Conservation (phyloP, 1,140 invertebrate genomes). For the Musca domestica region DNA sequence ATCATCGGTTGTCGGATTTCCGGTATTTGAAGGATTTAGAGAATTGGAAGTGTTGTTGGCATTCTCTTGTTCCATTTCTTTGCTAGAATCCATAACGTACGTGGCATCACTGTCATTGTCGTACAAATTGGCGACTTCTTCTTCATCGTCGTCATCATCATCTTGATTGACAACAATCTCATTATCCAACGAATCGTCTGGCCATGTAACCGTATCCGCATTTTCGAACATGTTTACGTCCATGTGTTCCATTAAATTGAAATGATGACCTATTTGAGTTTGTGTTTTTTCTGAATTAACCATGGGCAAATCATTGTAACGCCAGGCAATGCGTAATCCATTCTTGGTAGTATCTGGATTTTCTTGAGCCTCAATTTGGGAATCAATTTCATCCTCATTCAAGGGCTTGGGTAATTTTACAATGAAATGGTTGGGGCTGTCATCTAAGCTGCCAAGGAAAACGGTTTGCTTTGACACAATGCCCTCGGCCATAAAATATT, state of each 20-base stretch:
- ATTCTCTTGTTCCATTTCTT: slow-evolving; percentile 24
- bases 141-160: slow-evolving; percentile 29
- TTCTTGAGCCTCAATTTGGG: slow-evolving; percentile 34
- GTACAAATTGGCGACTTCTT: slow-evolving; percentile 20
- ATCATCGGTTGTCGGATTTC: not conserved
- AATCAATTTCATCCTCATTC: slow-evolving; percentile 32
- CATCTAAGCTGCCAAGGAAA: slow-evolving; percentile 71
- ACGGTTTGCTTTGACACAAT: slow-evolving; percentile 69
- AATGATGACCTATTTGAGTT: slow-evolving; percentile 65
- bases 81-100: slow-evolving; percentile 17
- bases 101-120: slow-evolving; percentile 13
- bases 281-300: slow-evolving; percentile 60
- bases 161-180: slow-evolving; percentile 29
- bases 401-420: slow-evolving; percentile 56
- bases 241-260: slow-evolving; percentile 75
- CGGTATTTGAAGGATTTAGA: not conserved
- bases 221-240: slow-evolving; percentile 59
- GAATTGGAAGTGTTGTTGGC: not conserved
- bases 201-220: slow-evolving; percentile 57
- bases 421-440: slow-evolving; percentile 62
- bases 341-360: slow-evolving; percentile 43
- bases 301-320: slow-evolving; percentile 73
- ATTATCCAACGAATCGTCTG: slow-evolving; percentile 8
- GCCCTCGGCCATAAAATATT: slow-evolving; percentile 82
- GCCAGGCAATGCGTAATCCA: slow-evolving; percentile 82